phyloP scores from a whole-genome alignment of 2,797 vertebrate genomes.

The Carapus acus region DNA sequence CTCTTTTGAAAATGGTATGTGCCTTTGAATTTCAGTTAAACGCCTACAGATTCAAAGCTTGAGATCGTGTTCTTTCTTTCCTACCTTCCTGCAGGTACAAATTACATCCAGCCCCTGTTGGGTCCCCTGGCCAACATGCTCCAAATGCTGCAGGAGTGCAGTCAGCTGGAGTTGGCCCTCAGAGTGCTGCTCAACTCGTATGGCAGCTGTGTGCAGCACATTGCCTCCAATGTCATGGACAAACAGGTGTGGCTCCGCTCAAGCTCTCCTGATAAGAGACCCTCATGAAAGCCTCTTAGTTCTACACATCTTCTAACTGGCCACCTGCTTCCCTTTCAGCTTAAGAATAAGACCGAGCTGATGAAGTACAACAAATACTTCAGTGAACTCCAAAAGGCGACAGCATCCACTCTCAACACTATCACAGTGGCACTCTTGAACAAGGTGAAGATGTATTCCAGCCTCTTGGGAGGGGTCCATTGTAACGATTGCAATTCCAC shows the following conservation, averaged over 20 bases:
- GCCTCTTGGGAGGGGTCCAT: neutral
- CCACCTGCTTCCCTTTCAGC: slow-evolving; percentile 58
- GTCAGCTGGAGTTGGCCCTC: slow-evolving; percentile 87
- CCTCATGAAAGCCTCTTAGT: neutral
- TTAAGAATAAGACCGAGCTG: slow-evolving; percentile 64
- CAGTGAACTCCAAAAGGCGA: slow-evolving; percentile 68
- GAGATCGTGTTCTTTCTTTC: slow-evolving; percentile 2
- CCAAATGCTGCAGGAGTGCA: slow-evolving; percentile 87
- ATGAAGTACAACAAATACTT: slow-evolving; percentile 70
- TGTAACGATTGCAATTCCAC: neutral
- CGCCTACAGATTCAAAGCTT: slow-evolving; percentile 1
- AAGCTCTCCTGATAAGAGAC: neutral
- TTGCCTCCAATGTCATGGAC: slow-evolving; percentile 80
- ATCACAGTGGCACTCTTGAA: slow-evolving; percentile 65
- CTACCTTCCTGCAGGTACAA: slow-evolving; percentile 51
- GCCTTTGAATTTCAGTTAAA: neutral
- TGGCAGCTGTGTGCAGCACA: slow-evolving; percentile 81
- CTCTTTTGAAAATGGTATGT: slow-evolving; percentile 74
- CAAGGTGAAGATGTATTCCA: slow-evolving; percentile 51
- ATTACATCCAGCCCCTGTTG: slow-evolving; percentile 69
- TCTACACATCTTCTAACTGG: neutral
- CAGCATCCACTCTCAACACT: slow-evolving; percentile 60
- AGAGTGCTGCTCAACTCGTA: slow-evolving; percentile 75
- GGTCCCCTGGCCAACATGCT: slow-evolving; percentile 75
- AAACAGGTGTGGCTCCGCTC: slow-evolving; percentile 68